phyloP scores from a whole-genome alignment of 2,888 invertebrate genomes.

The Eurois occulta region DNA sequence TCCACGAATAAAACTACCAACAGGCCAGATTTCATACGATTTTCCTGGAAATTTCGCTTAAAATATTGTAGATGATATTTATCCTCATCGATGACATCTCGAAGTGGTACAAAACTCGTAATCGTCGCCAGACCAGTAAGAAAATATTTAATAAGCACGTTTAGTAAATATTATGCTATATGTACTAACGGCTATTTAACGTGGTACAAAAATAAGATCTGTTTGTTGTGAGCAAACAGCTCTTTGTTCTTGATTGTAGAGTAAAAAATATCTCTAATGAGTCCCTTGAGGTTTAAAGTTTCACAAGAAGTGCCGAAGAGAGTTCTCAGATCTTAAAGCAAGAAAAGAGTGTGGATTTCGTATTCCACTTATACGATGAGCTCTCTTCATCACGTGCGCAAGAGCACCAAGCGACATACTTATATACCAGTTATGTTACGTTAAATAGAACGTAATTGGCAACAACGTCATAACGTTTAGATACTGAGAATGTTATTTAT shows the following conservation, averaged over 20 bases:
- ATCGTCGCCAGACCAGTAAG: slow-evolving; percentile 22
- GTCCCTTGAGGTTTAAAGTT: neutral
- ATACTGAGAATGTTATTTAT: slow-evolving; percentile 44
- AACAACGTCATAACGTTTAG: slow-evolving; percentile 26
- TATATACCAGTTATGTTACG: slow-evolving; percentile 14
- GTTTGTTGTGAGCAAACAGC: slow-evolving; percentile 30
- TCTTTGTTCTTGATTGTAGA: slow-evolving; percentile 16
- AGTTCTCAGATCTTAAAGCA: neutral
- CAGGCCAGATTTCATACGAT: slow-evolving; percentile 18
- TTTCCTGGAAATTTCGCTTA: slow-evolving; percentile 2
- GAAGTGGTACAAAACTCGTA: slow-evolving; percentile 27
- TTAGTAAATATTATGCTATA: slow-evolving; percentile 45
- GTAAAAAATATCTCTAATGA: neutral
- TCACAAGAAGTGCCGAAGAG: neutral
- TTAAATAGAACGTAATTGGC: slow-evolving; percentile 20
- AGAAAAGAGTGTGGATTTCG: neutral
- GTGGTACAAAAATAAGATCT: slow-evolving; percentile 26
- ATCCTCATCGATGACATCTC: slow-evolving; percentile 37
- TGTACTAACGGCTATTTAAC: slow-evolving; percentile 26
- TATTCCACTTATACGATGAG: neutral
- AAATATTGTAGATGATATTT: slow-evolving; percentile 1
- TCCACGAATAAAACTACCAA: slow-evolving; percentile 12
- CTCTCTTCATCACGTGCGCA: neutral
- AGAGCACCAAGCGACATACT: neutral
- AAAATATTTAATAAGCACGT: slow-evolving; percentile 45